Evolutionary conservation across 2,888 invertebrate genomes (phyloP).

Genomic region (Protodeltote pygarga): DNA sequence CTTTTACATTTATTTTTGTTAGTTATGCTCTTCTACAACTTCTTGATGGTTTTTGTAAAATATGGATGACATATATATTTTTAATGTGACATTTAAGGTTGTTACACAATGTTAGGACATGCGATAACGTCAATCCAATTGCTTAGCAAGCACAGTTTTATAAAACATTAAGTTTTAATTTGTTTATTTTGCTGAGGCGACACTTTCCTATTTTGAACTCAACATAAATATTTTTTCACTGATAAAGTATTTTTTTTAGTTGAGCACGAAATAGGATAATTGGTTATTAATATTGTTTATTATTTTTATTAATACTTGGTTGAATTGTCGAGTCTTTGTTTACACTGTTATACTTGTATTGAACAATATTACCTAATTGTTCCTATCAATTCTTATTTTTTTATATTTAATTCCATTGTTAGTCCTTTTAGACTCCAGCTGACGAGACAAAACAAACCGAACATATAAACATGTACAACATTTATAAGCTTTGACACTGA

Average conservation of each 20-base stretch:
- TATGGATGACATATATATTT: slow-evolving; percentile 13
- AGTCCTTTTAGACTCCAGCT: slow-evolving; percentile 55
- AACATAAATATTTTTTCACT: slow-evolving; percentile 2
- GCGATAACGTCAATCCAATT: slow-evolving; percentile 62
- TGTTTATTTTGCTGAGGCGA: slow-evolving; percentile 31
- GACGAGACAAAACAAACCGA: slow-evolving; percentile 51
- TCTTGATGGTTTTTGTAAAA: slow-evolving; percentile 10
- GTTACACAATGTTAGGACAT: slow-evolving; percentile 54
- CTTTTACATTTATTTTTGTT: slow-evolving; percentile 40
- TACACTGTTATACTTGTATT: slow-evolving; percentile 20
- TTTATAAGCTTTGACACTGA: slow-evolving; percentile 77
- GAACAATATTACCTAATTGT: slow-evolving; percentile 57
- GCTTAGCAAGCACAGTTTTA: slow-evolving; percentile 33
- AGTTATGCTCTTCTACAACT: slow-evolving; percentile 19
- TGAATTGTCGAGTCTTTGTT: slow-evolving; percentile 30
- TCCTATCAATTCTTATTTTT: slow-evolving; percentile 43
- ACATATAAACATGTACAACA: slow-evolving; percentile 70
- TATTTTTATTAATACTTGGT: slow-evolving; percentile 26
- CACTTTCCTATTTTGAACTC: slow-evolving; percentile 33
- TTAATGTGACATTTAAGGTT: no score
- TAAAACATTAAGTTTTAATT: slow-evolving; percentile 28
- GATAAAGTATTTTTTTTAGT: neutral
- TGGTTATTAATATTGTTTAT: slow-evolving; percentile 26
- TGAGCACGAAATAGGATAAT: slow-evolving; percentile 26
- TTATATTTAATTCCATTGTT: slow-evolving; percentile 62